These are phyloP conservation scores for Microchirus variegatus DNA, from an alignment of 2,797 vertebrate species.

Conservation along the genomic window DNA sequence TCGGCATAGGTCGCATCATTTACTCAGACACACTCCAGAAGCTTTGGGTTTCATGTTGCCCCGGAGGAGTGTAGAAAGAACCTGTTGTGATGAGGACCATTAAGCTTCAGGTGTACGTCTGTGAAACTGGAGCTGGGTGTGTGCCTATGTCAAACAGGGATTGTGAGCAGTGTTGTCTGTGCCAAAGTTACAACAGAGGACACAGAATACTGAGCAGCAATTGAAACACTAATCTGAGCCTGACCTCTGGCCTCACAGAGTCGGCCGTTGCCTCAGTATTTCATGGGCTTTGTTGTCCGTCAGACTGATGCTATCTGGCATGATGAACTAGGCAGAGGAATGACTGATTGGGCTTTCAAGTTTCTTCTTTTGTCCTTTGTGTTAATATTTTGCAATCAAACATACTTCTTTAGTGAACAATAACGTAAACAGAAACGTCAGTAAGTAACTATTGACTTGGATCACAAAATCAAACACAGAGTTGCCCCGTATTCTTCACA, in stretches of 20 bases:
- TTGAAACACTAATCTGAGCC: constrained; percentile 66
- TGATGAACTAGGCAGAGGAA: constrained; percentile 18
- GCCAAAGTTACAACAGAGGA: constrained; percentile 57
- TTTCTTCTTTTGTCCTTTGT: neutral
- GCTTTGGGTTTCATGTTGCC: constrained; percentile 69
- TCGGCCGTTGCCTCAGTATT: constrained; percentile 31
- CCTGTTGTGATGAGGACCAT: constrained; percentile 51
- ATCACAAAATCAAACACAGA: constrained; percentile 19
- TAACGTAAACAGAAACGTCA: constrained; percentile 3
- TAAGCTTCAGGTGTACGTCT: constrained; percentile 47
- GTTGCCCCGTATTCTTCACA: neutral
- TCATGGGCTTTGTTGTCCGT: constrained; percentile 50
- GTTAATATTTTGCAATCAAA: constrained; percentile 28
- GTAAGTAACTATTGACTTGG: constrained; percentile 14
- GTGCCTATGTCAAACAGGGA: constrained; percentile 47
- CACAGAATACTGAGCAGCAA: constrained; percentile 59
- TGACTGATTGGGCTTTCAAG: constrained; percentile 15
- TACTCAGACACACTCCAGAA: constrained; percentile 66
- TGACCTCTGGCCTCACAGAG: constrained; percentile 62
- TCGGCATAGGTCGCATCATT: constrained; percentile 34
- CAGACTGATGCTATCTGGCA: constrained; percentile 58
- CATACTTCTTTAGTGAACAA: neutral
- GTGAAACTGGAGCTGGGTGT: constrained; percentile 69
- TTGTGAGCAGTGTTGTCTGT: constrained; percentile 63
- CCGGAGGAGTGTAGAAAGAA: constrained; percentile 64